Conservation (phyloP, 2,797 vertebrate species). For the Triplophysa bombifrons region DNA sequence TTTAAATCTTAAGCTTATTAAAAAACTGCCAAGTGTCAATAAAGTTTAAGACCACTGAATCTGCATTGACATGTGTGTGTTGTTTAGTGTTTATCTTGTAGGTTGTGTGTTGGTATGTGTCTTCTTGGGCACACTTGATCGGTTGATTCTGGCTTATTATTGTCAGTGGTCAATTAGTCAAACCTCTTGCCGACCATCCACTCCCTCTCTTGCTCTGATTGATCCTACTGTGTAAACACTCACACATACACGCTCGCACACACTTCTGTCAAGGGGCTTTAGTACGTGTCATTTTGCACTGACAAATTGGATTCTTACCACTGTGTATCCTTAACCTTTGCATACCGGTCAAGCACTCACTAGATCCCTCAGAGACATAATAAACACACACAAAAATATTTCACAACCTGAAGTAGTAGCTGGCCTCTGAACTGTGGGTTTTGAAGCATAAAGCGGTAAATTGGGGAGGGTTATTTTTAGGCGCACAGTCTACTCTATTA, state of each 20-base stretch:
- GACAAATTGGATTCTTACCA: conserved; percentile 57
- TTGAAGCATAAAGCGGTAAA: conserved; percentile 7
- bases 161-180: conserved; percentile 41
- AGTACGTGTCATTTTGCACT: conserved; percentile 57
- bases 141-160: conserved; percentile 38
- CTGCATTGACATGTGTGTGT: background rate
- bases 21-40: background rate
- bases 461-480: background rate
- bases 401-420: conserved; percentile 64
- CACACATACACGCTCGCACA: conserved; percentile 20
- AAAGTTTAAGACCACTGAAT: background rate
- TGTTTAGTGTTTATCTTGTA: background rate
- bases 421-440: conserved; percentile 50
- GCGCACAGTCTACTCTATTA: background rate
- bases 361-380: conserved; percentile 35
- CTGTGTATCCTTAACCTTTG: conserved; percentile 63
- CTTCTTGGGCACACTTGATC: conserved; percentile 10
- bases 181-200: conserved; percentile 26
- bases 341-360: conserved; percentile 64
- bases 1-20: background rate
- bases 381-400: conserved; percentile 41
- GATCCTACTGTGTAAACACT: conserved; percentile 42
- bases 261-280: conserved; percentile 25
- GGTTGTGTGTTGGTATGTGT: conserved; percentile 8
- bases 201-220: conserved; percentile 21